Evolutionary conservation across 2,113 vertebrate species (phyloP).

Genomic region (Gopherus evgoodei): DNA sequence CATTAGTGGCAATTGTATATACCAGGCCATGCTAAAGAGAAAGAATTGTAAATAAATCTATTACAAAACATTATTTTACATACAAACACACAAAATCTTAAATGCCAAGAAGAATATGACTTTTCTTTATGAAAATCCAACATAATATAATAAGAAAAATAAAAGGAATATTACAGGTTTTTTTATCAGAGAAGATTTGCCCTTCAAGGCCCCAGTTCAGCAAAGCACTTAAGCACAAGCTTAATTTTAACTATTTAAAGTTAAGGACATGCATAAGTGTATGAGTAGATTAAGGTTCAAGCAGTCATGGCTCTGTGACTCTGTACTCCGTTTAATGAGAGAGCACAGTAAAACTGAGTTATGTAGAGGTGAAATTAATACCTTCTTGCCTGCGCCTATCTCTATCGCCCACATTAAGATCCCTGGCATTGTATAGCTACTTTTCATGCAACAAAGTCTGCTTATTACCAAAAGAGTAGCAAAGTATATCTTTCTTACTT

Average conservation of each 20-base stretch:
- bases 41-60: not conserved
- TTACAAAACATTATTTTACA: not conserved
- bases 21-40: not conserved
- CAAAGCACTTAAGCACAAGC: not conserved
- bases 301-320: not conserved
- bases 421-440: not conserved
- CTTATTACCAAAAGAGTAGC: not conserved
- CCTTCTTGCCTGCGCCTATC: not conserved
- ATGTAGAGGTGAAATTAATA: not conserved
- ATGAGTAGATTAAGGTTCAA: not conserved
- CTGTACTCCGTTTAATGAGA: not conserved
- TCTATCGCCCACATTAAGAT: not conserved
- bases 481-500: not conserved
- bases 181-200: not conserved
- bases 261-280: not conserved
- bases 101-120: not conserved
- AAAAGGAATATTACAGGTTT: not conserved
- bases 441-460: not conserved
- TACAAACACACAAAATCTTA: not conserved
- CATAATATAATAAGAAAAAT: not conserved
- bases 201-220: not conserved
- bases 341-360: not conserved
- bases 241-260: not conserved
- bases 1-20: not conserved
- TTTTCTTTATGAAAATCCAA: slow-evolving; percentile 31